Base-by-base conservation (phyloP, 2,797 vertebrate species). In the Australoheros facetus region DNA sequence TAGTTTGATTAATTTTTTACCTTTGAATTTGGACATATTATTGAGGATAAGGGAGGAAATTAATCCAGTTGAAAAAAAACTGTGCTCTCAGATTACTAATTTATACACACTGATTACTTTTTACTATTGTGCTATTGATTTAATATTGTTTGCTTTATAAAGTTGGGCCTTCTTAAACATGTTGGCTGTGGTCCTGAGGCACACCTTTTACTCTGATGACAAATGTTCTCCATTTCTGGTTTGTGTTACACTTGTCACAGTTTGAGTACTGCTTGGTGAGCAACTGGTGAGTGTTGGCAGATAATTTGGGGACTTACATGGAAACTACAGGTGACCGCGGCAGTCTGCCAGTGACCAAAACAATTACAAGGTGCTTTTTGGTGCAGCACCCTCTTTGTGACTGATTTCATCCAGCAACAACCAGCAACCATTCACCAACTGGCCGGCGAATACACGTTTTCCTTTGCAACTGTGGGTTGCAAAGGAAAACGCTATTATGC, bases 31-130 rank as follows among this genome's bases (percentile, higher is more conserved):
- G 16, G 9, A 66, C 26, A 28, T 64, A 19, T 45, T 45, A 45
- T 45, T 26, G 60, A 64, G 42, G 21, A 19, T 2, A 45, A 7
- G 45, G 16, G 16, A 53, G 51, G 17, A 53, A 53, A 9, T 53
- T 3, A 19, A 64, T 45, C 37, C 37, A 64, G 16, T 21, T 64
- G 37, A 26, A 64, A 10, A n/a, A 42, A 7, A 5, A 2, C 2
- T 42, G 60, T 45, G 60, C 21, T 64, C 60, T 64, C 37, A 64
- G n/a, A 64, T 26, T 26, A 64, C 60, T 13, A 19, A 7, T 66
- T 17, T 45, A 8, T 66, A 66, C 14, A 45, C 11, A 6, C 0
- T 8, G 21, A 42, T 28, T 45, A 28, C 4, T 66, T 28, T 11
- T 6, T 26, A 28, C 3, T 45, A 23, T 45, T 19, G 14, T 66